Percentiles rank a stretch among this genome's conserved stretches.
These are phyloP conservation scores for Scrobipalpa atriplicella DNA, from an alignment of 2,888 invertebrate species.

Conservation along the genomic window DNA sequence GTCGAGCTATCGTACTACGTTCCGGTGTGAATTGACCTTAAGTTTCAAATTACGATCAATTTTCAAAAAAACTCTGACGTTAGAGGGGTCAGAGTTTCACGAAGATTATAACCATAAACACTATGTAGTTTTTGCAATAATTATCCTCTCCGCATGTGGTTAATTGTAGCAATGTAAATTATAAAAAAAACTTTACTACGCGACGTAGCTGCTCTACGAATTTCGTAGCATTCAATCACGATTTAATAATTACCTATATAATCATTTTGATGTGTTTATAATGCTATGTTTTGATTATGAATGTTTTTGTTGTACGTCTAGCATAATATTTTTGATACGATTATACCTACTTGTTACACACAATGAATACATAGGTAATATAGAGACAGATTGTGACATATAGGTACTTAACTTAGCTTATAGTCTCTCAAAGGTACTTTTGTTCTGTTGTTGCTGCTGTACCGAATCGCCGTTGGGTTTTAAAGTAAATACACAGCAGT, in stretches of 20 bases:
- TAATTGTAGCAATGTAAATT: background rate
- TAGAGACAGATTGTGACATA: too few species aligned
- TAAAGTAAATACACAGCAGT: too few species aligned
- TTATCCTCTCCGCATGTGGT: background rate
- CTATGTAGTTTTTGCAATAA: background rate
- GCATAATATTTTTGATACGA: background rate
- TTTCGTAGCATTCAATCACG: background rate
- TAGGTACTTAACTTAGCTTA: too few species aligned
- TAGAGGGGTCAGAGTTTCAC: background rate
- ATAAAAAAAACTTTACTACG: background rate
- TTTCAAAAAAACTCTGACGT: slow-evolving; percentile 18
- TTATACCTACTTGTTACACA: background rate
- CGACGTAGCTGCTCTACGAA: background rate
- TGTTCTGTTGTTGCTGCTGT: too few species aligned
- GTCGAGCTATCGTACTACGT: too few species aligned
- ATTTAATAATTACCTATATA: background rate
- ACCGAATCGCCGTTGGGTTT: too few species aligned
- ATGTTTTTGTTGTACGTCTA: background rate
- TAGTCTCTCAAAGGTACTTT: too few species aligned
- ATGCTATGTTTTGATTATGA: background rate
- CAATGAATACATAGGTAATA: too few species aligned
- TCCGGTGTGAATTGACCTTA: too few species aligned
- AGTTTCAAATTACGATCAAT: background rate
- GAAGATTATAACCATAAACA: background rate
- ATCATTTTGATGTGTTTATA: slow-evolving; percentile 1